These are phyloP conservation scores for Mythimna pallens DNA, from an alignment of 2,888 invertebrate genomes.

Conservation along the genomic window DNA sequence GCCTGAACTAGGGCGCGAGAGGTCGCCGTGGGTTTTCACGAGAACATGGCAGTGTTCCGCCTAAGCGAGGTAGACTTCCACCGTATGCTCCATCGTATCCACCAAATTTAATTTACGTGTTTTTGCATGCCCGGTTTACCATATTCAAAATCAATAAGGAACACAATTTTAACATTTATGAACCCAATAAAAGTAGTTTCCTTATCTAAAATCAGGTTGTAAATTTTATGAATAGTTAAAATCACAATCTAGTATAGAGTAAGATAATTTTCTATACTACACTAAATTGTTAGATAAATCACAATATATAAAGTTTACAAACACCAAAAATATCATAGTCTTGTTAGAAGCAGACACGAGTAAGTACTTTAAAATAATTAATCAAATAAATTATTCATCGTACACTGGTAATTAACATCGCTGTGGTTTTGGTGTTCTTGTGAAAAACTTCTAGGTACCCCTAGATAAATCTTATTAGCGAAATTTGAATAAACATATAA, in stretches of 20 bases:
- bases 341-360: constrained; percentile 61
- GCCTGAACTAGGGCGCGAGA: no score
- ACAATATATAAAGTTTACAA: constrained; percentile 66
- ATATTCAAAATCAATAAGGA: constrained; percentile 33
- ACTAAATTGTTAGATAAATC: constrained; percentile 53
- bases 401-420: neutral
- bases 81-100: no score
- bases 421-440: neutral
- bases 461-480: neutral
- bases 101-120: no score
- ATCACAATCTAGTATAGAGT: constrained; percentile 10
- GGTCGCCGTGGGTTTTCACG: no score
- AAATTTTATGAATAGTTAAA: constrained; percentile 15
- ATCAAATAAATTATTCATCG: neutral
- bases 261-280: constrained; percentile 17
- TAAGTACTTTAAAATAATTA: constrained; percentile 50
- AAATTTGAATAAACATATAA: neutral
- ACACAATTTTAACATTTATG: constrained; percentile 14
- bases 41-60: no score
- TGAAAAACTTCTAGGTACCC: neutral
- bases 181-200: constrained; percentile 23
- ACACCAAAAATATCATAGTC: constrained; percentile 68
- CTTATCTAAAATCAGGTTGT: constrained; percentile 15
- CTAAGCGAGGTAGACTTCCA: no score
- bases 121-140: neutral